Percentiles rank a stretch among this genome's conserved stretches.
phyloP scores from a whole-genome alignment of 2,888 invertebrate genomes.

The Caenorhabditis sp. region DNA sequence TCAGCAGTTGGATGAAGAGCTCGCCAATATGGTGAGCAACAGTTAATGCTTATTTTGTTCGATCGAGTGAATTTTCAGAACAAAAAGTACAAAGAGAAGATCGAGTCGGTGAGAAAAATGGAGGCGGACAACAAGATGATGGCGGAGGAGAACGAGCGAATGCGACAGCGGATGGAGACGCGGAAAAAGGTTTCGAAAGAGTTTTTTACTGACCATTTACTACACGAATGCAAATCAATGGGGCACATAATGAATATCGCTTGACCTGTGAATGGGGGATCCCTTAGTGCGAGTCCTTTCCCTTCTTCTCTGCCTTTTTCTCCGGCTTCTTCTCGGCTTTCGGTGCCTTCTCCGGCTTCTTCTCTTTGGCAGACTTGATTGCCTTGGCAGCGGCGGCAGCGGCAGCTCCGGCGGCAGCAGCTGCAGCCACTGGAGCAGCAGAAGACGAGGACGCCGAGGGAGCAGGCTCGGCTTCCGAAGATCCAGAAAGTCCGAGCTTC shows the following conservation, averaged over 20 bases:
- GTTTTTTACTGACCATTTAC: not conserved
- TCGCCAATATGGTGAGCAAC: slow-evolving; percentile 25
- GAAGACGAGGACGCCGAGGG: slow-evolving; percentile 17
- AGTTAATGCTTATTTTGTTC: not conserved
- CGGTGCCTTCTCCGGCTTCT: slow-evolving; percentile 6
- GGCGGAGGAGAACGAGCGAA: slow-evolving; percentile 29
- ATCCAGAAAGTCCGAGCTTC: slow-evolving; percentile 81
- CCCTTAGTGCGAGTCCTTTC: no score
- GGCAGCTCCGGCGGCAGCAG: not conserved
- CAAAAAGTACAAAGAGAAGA: slow-evolving; percentile 29
- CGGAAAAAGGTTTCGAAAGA: slow-evolving; percentile 8
- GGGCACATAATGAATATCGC: slow-evolving; percentile 1
- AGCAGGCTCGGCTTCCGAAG: slow-evolving; percentile 20
- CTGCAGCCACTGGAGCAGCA: not conserved
- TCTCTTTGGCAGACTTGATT: slow-evolving; percentile 7
- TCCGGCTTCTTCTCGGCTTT: slow-evolving; percentile 9
- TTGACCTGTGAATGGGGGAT: not conserved
- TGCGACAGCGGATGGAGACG: slow-evolving; percentile 19
- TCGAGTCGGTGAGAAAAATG: slow-evolving; percentile 31
- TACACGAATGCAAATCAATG: not conserved
- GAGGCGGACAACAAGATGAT: slow-evolving; percentile 34
- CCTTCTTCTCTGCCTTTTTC: slow-evolving; percentile 15
- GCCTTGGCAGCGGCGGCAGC: slow-evolving; percentile 7
- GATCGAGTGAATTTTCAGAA: slow-evolving; percentile 6
- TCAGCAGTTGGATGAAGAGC: slow-evolving; percentile 41